Base-by-base conservation (phyloP, 1,140 invertebrate genomes). In the Drosophila repleta region DNA sequence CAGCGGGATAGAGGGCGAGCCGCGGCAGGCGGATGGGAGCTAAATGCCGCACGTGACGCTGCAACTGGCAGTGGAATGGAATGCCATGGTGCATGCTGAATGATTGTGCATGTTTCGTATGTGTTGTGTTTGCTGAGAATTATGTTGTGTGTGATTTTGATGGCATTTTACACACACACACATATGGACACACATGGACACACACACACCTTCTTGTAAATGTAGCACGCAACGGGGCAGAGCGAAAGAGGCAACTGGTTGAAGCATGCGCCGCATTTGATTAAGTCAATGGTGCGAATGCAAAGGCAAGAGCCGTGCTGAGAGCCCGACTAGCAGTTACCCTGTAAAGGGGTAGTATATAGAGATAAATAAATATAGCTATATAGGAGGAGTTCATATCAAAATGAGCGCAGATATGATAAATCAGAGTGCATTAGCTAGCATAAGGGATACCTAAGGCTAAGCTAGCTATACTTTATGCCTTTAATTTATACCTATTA, bases 121-220 rank as follows among this genome's bases (percentile, higher is more conserved):
- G 37, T 39, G 29, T 21, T 70, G 39, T 60, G 58, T 61, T 53
- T 51, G 57, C 37, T 55, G 35, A 26, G 53, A 72, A 65, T 64
- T 64, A 74, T 76, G 74, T 69, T 63, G 64, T 76, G 70, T 74
- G 63, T 76, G 70, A 76, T 76, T 76, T 76, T 64, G 63, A 76
- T 73, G 56, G 69, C 69, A 76, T 61, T 72, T 62, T 43, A 76
- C 69, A 73, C 63, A 76, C 57, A 66, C 58, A 74, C 43, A 52
- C 13, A 53, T 13, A 39, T 24, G 39, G 15, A 37, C 13, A 32
- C 45, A 67, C 17, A 46, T 17, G 21, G 24, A 46, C 26, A 37
- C 15, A 29, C 45, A 67, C 24, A 60, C 62, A 68, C 64, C 52
- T 63, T 63, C 55, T 58, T 43, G 39, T 49, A 73, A 67, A 66